Evolutionary conservation across 2,797 vertebrate species (phyloP), one percentile per base, ranked within the genome.

Genomic region (Tiaroga cobitis): DNA sequence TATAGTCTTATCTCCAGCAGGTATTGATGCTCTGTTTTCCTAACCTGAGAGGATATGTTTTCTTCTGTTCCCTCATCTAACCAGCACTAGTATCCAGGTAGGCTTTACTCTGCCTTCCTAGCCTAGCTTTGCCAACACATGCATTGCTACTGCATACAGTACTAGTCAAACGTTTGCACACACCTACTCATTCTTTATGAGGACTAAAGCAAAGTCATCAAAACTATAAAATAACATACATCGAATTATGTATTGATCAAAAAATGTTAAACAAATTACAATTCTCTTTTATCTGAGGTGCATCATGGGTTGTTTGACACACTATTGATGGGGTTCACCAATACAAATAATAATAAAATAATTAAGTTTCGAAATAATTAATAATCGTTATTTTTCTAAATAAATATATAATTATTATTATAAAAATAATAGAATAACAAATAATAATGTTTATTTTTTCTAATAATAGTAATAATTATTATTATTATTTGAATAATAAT

Each of bases 1-100:
- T 6, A 93, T 99, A 93, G 96, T 99, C 84, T 95, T 99, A 92
- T 95, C 96, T 84, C 98, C 98, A 0, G 97, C 97, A 91, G 97
- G 98, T 90, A 97, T 99, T 34, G 95, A 99, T 18, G 95, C 96
- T 90, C 97, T 99, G 92, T 91, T 95, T 88, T 95, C 96, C 90
- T 98, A 96, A 91, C 87, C 89, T 51, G n/a, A 32, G 54, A 4
- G 91, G 91, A 82, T 29, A 19, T 26, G 39, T 24, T 15, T 61
- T 6, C 78, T 67, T 32, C 54, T 61, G 43, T 49, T 49, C 46
- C 65, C 41, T 61, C 75, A 26, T 63, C 54, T 85, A 79, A 80
- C 82, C 75, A 73, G 41, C 75, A 61, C 37, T 72, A 46, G 65
- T 8, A 8, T 59, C 26, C 75, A 80, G 76, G 83, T 72, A 79